Evolutionary conservation across 2,888 invertebrate genomes (phyloP).

Genomic region (Plebejus melissa): DNA sequence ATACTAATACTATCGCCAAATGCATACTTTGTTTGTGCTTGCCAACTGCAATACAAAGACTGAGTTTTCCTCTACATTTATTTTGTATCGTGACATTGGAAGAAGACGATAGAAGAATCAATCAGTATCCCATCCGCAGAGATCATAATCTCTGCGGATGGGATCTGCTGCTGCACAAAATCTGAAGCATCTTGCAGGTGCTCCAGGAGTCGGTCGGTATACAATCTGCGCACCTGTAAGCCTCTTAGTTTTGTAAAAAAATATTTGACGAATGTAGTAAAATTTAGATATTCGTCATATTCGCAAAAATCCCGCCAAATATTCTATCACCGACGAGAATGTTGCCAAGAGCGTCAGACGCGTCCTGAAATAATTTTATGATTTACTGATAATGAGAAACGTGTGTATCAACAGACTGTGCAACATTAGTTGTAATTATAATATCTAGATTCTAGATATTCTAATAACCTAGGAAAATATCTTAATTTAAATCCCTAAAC

Average conservation of each 20-base stretch:
- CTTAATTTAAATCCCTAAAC: too few species aligned
- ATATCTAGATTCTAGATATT: neutral
- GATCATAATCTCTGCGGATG: too few species aligned
- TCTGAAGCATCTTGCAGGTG: too few species aligned
- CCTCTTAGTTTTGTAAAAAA: neutral
- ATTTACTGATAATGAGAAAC: constrained; percentile 13
- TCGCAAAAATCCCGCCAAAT: neutral
- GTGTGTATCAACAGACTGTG: neutral
- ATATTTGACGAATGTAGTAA: neutral
- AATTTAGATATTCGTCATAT: neutral
- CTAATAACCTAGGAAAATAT: too few species aligned
- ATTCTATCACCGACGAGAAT: neutral
- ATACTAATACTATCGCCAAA: constrained; percentile 25
- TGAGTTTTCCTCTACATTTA: neutral
- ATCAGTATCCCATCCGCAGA: too few species aligned
- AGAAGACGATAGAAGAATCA: too few species aligned
- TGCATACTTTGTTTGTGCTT: constrained; percentile 7
- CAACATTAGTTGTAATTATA: neutral
- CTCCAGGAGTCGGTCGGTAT: neutral
- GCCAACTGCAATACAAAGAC: neutral
- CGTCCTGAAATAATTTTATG: constrained; percentile 20
- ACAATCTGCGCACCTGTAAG: neutral
- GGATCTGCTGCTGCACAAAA: too few species aligned
- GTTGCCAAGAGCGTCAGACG: constrained; percentile 14
- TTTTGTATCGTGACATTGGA: too few species aligned